Conservation (phyloP, 2,113 vertebrate genomes). For the Seriola quinqueradiata region DNA sequence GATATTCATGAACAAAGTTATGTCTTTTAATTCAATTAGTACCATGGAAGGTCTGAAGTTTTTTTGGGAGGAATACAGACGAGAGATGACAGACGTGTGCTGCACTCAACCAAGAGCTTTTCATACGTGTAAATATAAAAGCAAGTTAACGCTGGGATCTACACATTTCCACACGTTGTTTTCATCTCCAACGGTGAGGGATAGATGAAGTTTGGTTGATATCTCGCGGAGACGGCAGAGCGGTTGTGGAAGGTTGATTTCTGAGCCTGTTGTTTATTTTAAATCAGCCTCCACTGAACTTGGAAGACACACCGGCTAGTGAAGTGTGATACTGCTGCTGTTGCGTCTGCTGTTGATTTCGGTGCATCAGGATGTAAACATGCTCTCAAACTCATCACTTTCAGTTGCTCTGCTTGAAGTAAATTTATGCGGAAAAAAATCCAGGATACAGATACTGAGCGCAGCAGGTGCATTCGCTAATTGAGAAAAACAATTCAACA, state of each 20-base stretch:
- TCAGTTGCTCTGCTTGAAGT: background rate
- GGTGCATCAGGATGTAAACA: background rate
- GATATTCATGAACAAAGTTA: conserved; percentile 31
- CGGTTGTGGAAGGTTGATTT: background rate
- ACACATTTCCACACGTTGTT: background rate
- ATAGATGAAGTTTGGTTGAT: background rate
- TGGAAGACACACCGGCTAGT: background rate
- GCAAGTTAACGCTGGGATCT: background rate
- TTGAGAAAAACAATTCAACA: background rate
- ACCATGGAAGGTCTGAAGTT: conserved; percentile 9
- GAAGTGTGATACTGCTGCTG: background rate
- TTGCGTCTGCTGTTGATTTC: conserved; percentile 17
- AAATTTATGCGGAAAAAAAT: background rate
- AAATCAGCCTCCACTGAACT: conserved; percentile 1
- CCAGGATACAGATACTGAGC: background rate
- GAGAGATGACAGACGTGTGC: background rate
- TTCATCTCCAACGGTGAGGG: too few relatives aligned
- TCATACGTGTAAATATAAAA: background rate
- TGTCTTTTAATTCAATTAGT: conserved; percentile 31
- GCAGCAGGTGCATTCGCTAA: background rate
- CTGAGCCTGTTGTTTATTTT: conserved; percentile 5
- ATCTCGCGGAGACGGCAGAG: background rate
- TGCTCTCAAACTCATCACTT: background rate
- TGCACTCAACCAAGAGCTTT: background rate
- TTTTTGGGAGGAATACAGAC: background rate